These are phyloP conservation scores for Melinaea menophilus DNA, from an alignment of 2,888 invertebrate genomes.

Conservation along the genomic window DNA sequence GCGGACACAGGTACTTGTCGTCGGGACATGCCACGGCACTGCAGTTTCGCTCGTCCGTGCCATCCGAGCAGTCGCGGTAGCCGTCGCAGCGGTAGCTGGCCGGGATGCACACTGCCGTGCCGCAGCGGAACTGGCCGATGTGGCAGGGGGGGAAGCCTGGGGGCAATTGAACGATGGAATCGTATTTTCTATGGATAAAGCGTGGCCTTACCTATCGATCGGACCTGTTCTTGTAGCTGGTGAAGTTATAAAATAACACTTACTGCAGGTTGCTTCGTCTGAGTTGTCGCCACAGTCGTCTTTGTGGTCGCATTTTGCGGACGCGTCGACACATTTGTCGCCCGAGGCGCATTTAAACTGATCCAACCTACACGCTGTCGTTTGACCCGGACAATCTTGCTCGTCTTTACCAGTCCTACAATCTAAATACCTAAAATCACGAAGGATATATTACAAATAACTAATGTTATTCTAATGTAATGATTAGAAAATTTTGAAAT, in stretches of 20 bases:
- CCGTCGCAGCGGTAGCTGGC: conserved; percentile 90
- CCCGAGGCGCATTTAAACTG: conserved; percentile 91
- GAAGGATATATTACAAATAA: not conserved
- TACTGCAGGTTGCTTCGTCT: conserved; percentile 93
- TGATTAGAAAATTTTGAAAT: too few relatives aligned
- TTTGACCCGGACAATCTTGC: conserved; percentile 81
- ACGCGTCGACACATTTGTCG: conserved; percentile 87
- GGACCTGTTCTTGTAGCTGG: not conserved
- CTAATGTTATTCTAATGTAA: too few relatives aligned
- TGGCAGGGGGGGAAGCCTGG: conserved; percentile 94
- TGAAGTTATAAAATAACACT: conserved; percentile 35
- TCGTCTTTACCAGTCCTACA: conserved; percentile 92
- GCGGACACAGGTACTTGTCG: conserved; percentile 93
- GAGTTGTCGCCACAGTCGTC: conserved; percentile 95
- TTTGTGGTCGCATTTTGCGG: conserved; percentile 88
- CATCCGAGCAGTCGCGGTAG: conserved; percentile 94
- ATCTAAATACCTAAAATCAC: conserved; percentile 79
- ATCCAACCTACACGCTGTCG: conserved; percentile 84
- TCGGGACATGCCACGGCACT: conserved; percentile 92
- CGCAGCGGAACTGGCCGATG: conserved; percentile 94
- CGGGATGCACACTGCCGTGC: conserved; percentile 95
- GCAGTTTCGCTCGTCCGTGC: conserved; percentile 93
- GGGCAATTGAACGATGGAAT: not conserved
- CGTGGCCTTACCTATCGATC: conserved; percentile 8
- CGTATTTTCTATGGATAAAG: too few relatives aligned